Conservation (phyloP, 2,888 invertebrate genomes). For the Pachycephus smyrnensis region DNA sequence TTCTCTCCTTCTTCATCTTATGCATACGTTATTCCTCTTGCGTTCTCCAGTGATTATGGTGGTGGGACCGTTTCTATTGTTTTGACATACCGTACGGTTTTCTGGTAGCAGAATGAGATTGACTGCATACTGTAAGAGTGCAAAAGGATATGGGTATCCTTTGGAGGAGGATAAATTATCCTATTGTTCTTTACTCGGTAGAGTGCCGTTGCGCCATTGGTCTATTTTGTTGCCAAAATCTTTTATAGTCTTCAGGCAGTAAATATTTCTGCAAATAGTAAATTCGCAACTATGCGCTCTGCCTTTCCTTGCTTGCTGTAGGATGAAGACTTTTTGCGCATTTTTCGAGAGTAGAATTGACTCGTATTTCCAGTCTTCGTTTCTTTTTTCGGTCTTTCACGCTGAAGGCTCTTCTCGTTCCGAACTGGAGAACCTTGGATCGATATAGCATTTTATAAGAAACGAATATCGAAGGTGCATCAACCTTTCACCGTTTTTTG, state of each 20-base stretch:
- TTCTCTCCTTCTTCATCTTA: slow-evolving; percentile 7
- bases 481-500: not conserved
- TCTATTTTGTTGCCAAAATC: not conserved
- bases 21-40: not conserved
- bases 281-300: not conserved
- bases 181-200: not conserved
- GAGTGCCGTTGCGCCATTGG: not conserved
- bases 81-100: not conserved
- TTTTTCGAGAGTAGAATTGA: not conserved
- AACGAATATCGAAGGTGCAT: not conserved
- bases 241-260: no score
- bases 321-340: not conserved
- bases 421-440: not conserved
- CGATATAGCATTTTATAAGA: not conserved
- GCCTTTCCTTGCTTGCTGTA: not conserved
- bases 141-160: not conserved
- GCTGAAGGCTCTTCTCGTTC: not conserved
- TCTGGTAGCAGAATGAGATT: not conserved
- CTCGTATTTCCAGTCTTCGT: not conserved
- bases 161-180: not conserved
- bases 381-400: not conserved
- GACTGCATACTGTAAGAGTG: not conserved
- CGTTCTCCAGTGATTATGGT: not conserved
- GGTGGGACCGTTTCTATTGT: not conserved
- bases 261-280: not conserved